Evolutionary conservation across 2,113 vertebrate genomes (phyloP).

Genomic region (Panthera leo): DNA sequence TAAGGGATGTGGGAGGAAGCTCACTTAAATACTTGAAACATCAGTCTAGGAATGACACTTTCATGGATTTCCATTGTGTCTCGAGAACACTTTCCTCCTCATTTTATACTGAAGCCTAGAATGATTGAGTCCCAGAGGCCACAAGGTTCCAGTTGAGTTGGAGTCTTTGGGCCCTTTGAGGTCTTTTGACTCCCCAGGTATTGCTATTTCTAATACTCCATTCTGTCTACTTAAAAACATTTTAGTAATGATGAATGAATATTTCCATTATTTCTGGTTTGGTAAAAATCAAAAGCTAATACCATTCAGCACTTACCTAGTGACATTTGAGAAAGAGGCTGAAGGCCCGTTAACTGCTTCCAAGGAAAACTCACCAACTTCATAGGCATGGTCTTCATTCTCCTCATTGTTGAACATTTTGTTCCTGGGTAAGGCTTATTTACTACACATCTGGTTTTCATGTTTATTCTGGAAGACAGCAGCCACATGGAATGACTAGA

Average conservation of each 20-base stretch:
- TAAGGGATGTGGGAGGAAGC: background rate
- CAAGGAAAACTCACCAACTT: background rate
- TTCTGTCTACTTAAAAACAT: background rate
- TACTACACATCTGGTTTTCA: conserved; percentile 26
- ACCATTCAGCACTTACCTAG: background rate
- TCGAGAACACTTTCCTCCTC: background rate
- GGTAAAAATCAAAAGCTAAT: conserved; percentile 2
- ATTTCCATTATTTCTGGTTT: conserved; percentile 17
- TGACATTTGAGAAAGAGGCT: background rate
- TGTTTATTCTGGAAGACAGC: conserved; percentile 41
- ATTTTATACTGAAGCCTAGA: background rate
- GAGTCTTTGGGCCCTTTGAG: background rate
- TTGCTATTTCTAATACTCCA: background rate
- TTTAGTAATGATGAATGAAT: background rate
- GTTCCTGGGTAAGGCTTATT: background rate
- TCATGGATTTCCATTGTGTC: background rate
- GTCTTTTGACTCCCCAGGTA: background rate
- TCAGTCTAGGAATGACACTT: background rate
- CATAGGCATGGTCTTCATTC: background rate
- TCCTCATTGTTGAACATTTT: background rate
- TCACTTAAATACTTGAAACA: background rate
- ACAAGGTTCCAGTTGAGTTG: background rate
- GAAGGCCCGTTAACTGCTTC: background rate
- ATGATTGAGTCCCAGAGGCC: background rate
- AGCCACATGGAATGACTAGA: background rate